Evolutionary conservation across 2,888 invertebrate species (phyloP), one percentile per base, ranked within the genome.

Genomic region (Ophioninae sp.): DNA sequence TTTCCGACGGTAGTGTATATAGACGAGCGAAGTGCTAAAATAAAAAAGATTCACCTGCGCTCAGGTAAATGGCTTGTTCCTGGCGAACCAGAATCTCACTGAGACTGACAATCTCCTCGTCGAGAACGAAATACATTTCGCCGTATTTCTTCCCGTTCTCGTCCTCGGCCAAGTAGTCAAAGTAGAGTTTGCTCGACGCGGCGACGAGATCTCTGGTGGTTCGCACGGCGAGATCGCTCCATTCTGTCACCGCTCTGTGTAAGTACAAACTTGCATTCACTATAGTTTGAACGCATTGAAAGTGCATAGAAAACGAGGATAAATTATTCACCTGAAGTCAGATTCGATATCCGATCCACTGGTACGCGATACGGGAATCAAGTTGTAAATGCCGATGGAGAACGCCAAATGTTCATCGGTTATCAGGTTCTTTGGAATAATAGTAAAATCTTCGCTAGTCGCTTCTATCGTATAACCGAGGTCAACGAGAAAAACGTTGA

Each of bases 101-200:
- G 10, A 92, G 83, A 37, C 86, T 71, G 30, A 90, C 73, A 65
- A 90, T 80, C 71, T 85, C 81, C 7, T 89, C 77, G 37, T 91
- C 88, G 8, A 92, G 85, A 17, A 87, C 76, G 2, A 91, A 81
- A 84, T 90, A 92, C 0, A 92, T 63, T 78, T 92, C 92, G 30
- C 92, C 92, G 82, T 86, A 91, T 3, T 79, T 84, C 80, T 82
- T 88, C 8, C 81, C 88, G 75, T 83, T 51, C 5, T 85, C 81
- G 67, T 90, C 87, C 59, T 69, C 69, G 5, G 83, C 87, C 63
- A 87, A 51, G 56, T 85, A 83, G 71, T 91, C 86, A 73, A 91
- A 92, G 81, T 88, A 90, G 23, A 88, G 81, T 72, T 80, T 83
- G 6, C 71, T 80, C 0, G 92, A 87, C 6, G 82, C 84, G 8